These are phyloP conservation scores for Macroglossus sobrinus DNA, from an alignment of 2,113 vertebrate species.

Conservation along the genomic window DNA sequence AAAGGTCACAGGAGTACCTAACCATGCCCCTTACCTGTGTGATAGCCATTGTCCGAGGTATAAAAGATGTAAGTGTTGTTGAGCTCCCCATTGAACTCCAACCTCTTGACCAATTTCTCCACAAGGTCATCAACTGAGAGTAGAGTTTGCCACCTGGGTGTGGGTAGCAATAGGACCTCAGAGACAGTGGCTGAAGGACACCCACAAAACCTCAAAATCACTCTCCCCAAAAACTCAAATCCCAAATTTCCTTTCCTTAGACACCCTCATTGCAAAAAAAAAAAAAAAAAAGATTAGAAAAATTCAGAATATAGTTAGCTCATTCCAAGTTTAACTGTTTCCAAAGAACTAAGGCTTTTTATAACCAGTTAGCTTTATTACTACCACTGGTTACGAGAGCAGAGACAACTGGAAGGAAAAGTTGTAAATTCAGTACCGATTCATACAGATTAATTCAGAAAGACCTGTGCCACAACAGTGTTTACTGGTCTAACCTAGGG, in stretches of 20 bases:
- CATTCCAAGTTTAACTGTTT: not conserved
- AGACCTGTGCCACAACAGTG: not conserved
- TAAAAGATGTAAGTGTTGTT: constrained; percentile 95
- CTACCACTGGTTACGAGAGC: not conserved
- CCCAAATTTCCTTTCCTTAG: not conserved
- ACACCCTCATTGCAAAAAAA: not conserved
- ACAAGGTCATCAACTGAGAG: constrained; percentile 97
- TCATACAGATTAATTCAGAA: not conserved
- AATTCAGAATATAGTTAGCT: not conserved
- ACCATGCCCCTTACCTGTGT: constrained; percentile 86
- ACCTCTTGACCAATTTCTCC: constrained; percentile 92
- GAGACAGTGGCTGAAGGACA: not conserved
- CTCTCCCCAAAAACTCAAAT: not conserved
- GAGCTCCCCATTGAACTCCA: constrained; percentile 89
- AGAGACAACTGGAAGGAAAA: not conserved
- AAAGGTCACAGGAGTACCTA: not conserved
- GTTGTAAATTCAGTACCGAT: not conserved
- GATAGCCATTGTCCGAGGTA: constrained; percentile 98
- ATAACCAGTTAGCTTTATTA: not conserved
- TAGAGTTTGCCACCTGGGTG: constrained; percentile 93
- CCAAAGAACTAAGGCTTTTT: not conserved
- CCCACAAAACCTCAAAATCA: not conserved
- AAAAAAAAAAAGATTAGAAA: not conserved
- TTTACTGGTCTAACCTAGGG: not conserved
- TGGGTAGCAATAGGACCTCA: not conserved